These are phyloP conservation scores for Rallus crepitans DNA, from an alignment of 2,797 vertebrate species.

Conservation along the genomic window DNA sequence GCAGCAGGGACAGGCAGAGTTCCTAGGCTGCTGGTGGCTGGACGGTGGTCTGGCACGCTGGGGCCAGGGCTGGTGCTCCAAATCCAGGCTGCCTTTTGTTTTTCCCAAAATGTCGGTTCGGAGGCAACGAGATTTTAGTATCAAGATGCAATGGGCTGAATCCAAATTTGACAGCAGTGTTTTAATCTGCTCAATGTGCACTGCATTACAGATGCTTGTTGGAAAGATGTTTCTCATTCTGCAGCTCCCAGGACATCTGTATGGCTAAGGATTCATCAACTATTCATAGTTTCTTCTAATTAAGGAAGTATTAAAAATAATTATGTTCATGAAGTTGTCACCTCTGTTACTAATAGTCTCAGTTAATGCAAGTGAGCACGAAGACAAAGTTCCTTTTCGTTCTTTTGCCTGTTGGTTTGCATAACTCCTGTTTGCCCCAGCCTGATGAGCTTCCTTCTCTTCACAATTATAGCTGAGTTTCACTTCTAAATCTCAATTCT, in stretches of 20 bases:
- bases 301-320: background rate
- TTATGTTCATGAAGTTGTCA: background rate
- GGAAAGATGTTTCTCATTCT: conserved; percentile 51
- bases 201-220: background rate
- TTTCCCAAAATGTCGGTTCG: background rate
- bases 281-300: conserved; percentile 42
- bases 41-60: background rate
- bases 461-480: background rate
- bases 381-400: background rate
- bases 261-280: background rate
- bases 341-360: background rate
- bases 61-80: background rate
- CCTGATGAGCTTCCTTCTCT: background rate
- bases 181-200: conserved; percentile 16
- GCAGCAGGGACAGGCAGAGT: conserved; percentile 25
- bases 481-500: background rate
- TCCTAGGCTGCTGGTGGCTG: background rate
- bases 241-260: conserved; percentile 7
- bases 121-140: background rate
- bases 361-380: background rate
- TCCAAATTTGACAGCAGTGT: background rate
- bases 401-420: background rate
- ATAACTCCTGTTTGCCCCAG: background rate
- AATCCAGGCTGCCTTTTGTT: background rate
- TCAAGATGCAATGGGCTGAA: background rate